Conservation (phyloP, 2,113 vertebrate genomes). For the Calidris pygmaea region DNA sequence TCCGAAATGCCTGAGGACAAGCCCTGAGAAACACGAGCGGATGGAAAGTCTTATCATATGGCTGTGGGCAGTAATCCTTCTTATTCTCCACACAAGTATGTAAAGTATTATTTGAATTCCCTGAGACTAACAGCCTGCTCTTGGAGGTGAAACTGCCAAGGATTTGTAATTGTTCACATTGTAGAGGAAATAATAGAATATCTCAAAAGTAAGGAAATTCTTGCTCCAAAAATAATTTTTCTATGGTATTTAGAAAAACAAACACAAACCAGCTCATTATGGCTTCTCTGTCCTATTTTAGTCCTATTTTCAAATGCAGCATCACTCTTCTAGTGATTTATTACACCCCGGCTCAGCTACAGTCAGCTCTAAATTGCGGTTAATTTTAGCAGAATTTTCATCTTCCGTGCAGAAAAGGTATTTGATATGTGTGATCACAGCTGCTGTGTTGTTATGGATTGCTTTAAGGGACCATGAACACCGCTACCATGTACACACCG, state of each 20-base stretch:
- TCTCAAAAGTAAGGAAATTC: slow-evolving; percentile 20
- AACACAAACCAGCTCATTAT: slow-evolving; percentile 43
- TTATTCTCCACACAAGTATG: slow-evolving; percentile 60
- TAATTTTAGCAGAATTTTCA: slow-evolving; percentile 58
- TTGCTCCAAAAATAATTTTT: slow-evolving; percentile 58
- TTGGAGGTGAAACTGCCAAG: slow-evolving; percentile 47
- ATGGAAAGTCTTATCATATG: slow-evolving; percentile 62
- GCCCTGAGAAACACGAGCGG: slow-evolving; percentile 40
- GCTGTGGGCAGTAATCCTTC: slow-evolving; percentile 66
- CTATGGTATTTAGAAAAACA: slow-evolving; percentile 60
- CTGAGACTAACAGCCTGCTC: slow-evolving; percentile 52
- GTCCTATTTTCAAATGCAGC: slow-evolving; percentile 44
- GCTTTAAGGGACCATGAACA: neutral
- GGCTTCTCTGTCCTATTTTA: slow-evolving; percentile 51
- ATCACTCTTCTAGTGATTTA: slow-evolving; percentile 45
- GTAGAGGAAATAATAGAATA: slow-evolving; percentile 49
- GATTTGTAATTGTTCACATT: slow-evolving; percentile 47
- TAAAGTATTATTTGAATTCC: slow-evolving; percentile 75
- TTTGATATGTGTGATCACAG: neutral
- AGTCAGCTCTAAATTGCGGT: slow-evolving; percentile 33
- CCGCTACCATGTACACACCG: neutral
- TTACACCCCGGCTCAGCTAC: neutral
- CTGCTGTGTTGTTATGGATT: neutral
- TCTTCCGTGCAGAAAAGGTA: slow-evolving; percentile 19
- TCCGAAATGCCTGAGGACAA: slow-evolving; percentile 45